These are phyloP conservation scores for Gambusia affinis DNA, from an alignment of 2,113 vertebrate genomes.

Conservation along the genomic window DNA sequence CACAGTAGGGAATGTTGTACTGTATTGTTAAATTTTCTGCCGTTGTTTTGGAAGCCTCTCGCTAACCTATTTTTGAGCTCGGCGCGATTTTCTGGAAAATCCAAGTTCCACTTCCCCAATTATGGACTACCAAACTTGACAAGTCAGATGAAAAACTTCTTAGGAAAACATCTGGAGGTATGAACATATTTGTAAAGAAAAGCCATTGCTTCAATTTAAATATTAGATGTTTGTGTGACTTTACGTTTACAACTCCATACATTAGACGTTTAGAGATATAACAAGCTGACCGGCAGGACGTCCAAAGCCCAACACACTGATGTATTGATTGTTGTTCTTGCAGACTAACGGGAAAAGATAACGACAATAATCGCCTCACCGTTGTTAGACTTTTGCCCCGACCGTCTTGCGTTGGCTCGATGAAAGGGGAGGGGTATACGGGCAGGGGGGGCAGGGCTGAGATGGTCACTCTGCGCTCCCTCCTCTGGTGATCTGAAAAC, in stretches of 20 bases:
- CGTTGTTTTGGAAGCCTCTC: neutral
- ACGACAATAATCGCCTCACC: constrained; percentile 76
- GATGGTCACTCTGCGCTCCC: constrained; percentile 82
- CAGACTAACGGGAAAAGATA: neutral
- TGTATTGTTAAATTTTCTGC: too few species aligned
- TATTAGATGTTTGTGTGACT: neutral
- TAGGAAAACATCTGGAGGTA: too few species aligned
- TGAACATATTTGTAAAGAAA: neutral
- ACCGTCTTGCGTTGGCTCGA: constrained; percentile 76
- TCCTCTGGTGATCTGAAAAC: constrained; percentile 79
- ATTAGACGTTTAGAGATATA: neutral
- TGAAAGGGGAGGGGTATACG: constrained; percentile 79
- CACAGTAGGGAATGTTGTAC: neutral
- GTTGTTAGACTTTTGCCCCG: constrained; percentile 77
- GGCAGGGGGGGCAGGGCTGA: constrained; percentile 86
- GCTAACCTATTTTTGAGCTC: neutral
- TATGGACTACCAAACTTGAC: neutral
- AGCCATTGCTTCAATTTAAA: neutral
- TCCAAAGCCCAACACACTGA: neutral
- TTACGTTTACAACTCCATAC: neutral
- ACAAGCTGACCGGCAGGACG: neutral
- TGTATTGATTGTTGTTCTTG: neutral
- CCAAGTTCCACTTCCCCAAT: neutral
- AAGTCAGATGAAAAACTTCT: too few species aligned
- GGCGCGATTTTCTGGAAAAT: neutral